These are phyloP conservation scores for Pasiphila rectangulata DNA, from an alignment of 2,888 invertebrate species.

Conservation along the genomic window DNA sequence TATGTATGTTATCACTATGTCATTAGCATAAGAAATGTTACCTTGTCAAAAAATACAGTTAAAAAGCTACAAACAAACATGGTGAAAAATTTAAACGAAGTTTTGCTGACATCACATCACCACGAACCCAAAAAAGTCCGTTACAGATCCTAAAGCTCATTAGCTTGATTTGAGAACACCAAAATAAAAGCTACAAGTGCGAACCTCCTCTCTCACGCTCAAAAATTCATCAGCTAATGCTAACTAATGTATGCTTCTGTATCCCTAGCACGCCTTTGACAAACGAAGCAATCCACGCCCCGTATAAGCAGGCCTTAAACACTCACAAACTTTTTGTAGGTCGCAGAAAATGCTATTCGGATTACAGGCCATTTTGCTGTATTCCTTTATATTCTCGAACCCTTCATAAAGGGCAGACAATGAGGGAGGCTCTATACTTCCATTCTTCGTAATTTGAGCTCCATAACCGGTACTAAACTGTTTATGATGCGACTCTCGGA, in stretches of 20 bases:
- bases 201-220: conserved; percentile 9
- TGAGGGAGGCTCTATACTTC: conserved; percentile 63
- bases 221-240: conserved; percentile 26
- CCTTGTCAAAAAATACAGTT: too few relatives aligned
- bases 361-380: conserved; percentile 67
- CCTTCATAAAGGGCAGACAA: conserved; percentile 72
- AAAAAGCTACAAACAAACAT: too few relatives aligned
- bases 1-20: conserved; percentile 1
- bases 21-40: too few relatives aligned
- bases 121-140: too few relatives aligned
- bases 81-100: too few relatives aligned
- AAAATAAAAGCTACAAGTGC: conserved; percentile 23
- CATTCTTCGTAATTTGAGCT: conserved; percentile 72
- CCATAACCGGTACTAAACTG: conserved; percentile 72
- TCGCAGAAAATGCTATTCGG: conserved; percentile 72
- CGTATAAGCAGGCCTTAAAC: conserved; percentile 47
- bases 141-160: conserved; percentile 14
- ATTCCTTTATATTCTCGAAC: conserved; percentile 67
- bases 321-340: conserved; percentile 61
- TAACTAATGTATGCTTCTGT: conserved; percentile 19
- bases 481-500: conserved; percentile 73
- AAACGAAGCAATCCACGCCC: conserved; percentile 23
- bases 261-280: conserved; percentile 19
- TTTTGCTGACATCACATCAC: too few relatives aligned
- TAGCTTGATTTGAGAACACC: conserved; percentile 16